Conservation (phyloP, 2,888 invertebrate genomes). For the Cenopis cana region DNA sequence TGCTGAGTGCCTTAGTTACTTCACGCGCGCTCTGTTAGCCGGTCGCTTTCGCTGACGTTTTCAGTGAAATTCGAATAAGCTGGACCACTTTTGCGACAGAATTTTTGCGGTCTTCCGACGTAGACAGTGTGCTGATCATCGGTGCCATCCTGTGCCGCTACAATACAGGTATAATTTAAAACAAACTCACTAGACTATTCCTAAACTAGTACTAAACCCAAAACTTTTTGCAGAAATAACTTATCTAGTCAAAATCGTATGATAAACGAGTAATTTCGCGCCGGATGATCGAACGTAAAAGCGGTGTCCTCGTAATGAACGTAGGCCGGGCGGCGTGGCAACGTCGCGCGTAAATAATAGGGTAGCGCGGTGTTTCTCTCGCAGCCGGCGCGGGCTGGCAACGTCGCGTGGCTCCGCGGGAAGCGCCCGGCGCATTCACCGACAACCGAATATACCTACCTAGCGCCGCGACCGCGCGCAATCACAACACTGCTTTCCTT, state of each 20-base stretch:
- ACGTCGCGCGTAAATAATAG: slow-evolving; percentile 85
- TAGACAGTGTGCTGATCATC: slow-evolving; percentile 29
- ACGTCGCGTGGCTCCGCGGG: slow-evolving; percentile 67
- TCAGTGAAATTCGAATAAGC: slow-evolving; percentile 59
- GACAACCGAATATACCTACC: slow-evolving; percentile 78
- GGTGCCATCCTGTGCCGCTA: slow-evolving; percentile 44
- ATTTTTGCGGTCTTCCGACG: slow-evolving; percentile 38
- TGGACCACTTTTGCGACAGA: slow-evolving; percentile 9
- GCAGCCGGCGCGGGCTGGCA: slow-evolving; percentile 83
- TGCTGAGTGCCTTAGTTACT: slow-evolving; percentile 84
- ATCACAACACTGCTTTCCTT: slow-evolving; percentile 62
- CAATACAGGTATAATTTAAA: slow-evolving; percentile 59
- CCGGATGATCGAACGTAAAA: slow-evolving; percentile 83
- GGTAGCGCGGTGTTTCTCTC: slow-evolving; percentile 84
- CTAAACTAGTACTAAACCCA: slow-evolving; percentile 23
- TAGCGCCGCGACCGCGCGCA: slow-evolving; percentile 53
- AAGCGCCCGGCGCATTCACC: slow-evolving; percentile 61
- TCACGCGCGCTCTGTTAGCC: slow-evolving; percentile 73
- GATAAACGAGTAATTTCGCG: slow-evolving; percentile 64
- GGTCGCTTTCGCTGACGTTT: slow-evolving; percentile 75
- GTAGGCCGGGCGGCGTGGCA: slow-evolving; percentile 81
- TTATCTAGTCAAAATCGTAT: slow-evolving; percentile 51
- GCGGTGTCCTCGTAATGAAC: slow-evolving; percentile 85
- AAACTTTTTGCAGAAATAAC: slow-evolving; percentile 30
- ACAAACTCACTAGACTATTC: slow-evolving; percentile 37